These are phyloP conservation scores for Orussus abietinus DNA, from an alignment of 1,140 invertebrate species.

Conservation along the genomic window DNA sequence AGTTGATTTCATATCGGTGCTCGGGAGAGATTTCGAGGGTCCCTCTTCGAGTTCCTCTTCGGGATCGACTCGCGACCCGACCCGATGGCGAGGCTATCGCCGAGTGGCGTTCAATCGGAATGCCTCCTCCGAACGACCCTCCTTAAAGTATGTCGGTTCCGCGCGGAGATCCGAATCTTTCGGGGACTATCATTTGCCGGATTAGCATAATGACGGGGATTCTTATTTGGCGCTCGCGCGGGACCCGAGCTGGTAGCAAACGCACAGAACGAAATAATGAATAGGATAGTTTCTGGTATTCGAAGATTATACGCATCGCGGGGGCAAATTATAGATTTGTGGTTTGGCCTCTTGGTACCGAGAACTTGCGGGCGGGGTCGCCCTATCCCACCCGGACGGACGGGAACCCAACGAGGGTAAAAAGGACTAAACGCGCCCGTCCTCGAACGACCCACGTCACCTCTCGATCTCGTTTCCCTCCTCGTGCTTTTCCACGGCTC, in stretches of 20 bases:
- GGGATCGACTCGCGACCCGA: too few relatives aligned
- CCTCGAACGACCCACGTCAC: too few relatives aligned
- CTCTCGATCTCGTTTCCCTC: too few relatives aligned
- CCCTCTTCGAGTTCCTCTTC: too few relatives aligned
- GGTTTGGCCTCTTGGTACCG: conserved; percentile 32
- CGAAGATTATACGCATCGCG: conserved; percentile 51
- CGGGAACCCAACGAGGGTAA: too few relatives aligned
- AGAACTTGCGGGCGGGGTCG: conserved; percentile 34
- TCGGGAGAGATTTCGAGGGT: too few relatives aligned
- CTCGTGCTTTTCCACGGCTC: too few relatives aligned
- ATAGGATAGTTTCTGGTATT: conserved; percentile 55
- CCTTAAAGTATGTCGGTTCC: conserved; percentile 6
- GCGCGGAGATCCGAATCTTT: conserved; percentile 15
- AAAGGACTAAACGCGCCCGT: too few relatives aligned
- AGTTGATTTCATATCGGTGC: too few relatives aligned
- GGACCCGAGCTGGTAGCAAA: conserved; percentile 44
- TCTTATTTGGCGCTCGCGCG: conserved; percentile 39
- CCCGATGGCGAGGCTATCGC: too few relatives aligned
- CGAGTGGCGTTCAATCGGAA: too few relatives aligned
- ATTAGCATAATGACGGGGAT: conserved; percentile 54
- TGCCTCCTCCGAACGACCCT: conserved; percentile 10
- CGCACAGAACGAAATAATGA: conserved; percentile 52
- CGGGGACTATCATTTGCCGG: conserved; percentile 44
- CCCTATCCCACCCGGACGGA: too few relatives aligned
- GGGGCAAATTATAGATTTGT: conserved; percentile 53